Evolutionary conservation across 1,140 invertebrate species (phyloP).

Genomic region (Parasteatoda tepidariorum): DNA sequence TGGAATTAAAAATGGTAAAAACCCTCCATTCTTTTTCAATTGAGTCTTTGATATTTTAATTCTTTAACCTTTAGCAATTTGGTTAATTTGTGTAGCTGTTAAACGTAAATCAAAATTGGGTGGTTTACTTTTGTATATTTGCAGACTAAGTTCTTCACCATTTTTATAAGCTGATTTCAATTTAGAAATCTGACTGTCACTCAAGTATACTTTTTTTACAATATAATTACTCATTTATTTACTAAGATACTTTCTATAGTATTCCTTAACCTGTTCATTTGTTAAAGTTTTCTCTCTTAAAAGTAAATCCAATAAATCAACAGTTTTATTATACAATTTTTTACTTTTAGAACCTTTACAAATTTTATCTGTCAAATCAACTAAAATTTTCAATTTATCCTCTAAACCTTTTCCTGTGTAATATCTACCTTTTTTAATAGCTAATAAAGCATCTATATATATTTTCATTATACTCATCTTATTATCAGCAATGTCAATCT

Average conservation of each 20-base stretch:
- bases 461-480: neutral
- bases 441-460: neutral
- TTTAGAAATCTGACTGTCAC: too few relatives aligned
- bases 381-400: neutral
- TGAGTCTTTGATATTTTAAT: neutral
- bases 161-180: too few relatives aligned
- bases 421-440: neutral
- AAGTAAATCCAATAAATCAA: too few relatives aligned
- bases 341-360: too few relatives aligned
- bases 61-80: slow-evolving; percentile 9
- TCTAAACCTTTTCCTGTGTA: neutral
- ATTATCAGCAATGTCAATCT: neutral
- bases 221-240: too few relatives aligned
- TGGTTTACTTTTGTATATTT: slow-evolving; percentile 1
- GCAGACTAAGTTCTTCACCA: too few relatives aligned
- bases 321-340: too few relatives aligned
- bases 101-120: neutral
- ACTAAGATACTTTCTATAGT: too few relatives aligned
- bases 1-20: slow-evolving; percentile 28
- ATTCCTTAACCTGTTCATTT: too few relatives aligned
- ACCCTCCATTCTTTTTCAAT: neutral
- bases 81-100: slow-evolving; percentile 2
- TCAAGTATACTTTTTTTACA: too few relatives aligned
- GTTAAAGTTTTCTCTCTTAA: too few relatives aligned
- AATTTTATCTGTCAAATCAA: neutral